Conservation (phyloP, 2,888 invertebrate genomes). For the Agrenia bidenticulata region DNA sequence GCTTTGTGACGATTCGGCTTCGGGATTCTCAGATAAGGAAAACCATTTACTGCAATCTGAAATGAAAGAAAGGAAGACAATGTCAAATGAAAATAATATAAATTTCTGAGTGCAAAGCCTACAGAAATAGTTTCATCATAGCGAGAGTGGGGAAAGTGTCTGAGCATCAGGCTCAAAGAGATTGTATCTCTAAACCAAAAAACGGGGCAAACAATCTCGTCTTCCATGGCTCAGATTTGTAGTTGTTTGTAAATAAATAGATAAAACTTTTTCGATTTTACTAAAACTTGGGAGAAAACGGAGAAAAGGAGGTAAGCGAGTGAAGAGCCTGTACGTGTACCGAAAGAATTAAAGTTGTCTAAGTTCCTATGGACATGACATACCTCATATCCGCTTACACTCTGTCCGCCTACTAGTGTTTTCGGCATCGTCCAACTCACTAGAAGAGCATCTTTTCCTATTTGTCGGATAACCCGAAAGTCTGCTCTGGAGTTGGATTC, state of each 20-base stretch:
- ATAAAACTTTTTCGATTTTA: slow-evolving; percentile 23
- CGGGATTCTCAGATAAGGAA: slow-evolving; percentile 49
- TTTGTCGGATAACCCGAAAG: slow-evolving; percentile 51
- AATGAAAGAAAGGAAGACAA: slow-evolving; percentile 20
- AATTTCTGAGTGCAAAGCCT: not conserved
- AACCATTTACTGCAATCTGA: slow-evolving; percentile 53
- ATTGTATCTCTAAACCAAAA: no score
- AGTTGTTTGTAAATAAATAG: slow-evolving; percentile 17
- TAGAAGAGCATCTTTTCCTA: slow-evolving; percentile 53
- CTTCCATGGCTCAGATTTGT: no score
- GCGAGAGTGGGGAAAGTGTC: no score
- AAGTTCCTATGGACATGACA: not conserved
- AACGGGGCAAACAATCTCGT: no score
- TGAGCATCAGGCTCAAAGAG: no score
- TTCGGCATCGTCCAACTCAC: slow-evolving; percentile 52
- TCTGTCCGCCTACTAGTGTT: not conserved
- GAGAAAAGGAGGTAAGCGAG: slow-evolving; percentile 1
- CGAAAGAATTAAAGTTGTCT: slow-evolving; percentile 11
- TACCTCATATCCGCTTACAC: slow-evolving; percentile 48
- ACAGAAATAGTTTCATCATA: no score
- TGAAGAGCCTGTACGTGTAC: slow-evolving; percentile 14
- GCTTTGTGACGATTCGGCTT: slow-evolving; percentile 52
- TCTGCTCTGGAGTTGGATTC: slow-evolving; percentile 30
- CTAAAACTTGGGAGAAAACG: slow-evolving; percentile 2
- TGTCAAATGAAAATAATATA: not conserved